Conservation (phyloP, 2,888 invertebrate species). For the Drosophila cognata region DNA sequence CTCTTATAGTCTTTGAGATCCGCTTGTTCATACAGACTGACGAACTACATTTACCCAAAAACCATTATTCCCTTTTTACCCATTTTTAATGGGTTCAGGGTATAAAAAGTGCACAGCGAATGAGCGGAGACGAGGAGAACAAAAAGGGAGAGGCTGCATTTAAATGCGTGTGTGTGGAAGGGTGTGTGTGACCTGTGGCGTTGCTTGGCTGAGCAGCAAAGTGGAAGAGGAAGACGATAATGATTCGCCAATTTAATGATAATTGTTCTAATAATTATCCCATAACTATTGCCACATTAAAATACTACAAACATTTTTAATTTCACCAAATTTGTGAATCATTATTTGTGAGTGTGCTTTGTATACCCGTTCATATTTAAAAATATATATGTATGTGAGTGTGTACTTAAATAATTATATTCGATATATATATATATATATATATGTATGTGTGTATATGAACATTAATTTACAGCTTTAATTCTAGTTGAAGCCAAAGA, state of each 20-base stretch:
- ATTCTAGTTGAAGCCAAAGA: neutral
- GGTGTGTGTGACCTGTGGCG: neutral
- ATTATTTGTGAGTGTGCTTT: constrained; percentile 17
- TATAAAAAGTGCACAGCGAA: neutral
- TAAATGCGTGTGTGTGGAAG: neutral
- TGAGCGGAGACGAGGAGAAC: neutral
- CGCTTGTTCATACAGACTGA: too few species aligned
- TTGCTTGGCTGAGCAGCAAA: constrained; percentile 33
- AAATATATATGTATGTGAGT: neutral
- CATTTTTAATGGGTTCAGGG: too few species aligned
- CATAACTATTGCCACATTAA: constrained; percentile 47
- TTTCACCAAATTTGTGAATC: constrained; percentile 59
- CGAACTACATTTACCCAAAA: too few species aligned
- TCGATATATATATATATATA: neutral
- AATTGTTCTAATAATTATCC: constrained; percentile 72
- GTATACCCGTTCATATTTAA: neutral
- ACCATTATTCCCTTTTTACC: too few species aligned
- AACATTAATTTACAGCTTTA: neutral
- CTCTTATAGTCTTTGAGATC: too few species aligned
- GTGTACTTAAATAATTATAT: neutral
- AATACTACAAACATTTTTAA: constrained; percentile 58
- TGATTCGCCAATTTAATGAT: constrained; percentile 76
- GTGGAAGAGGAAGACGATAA: constrained; percentile 62
- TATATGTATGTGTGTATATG: neutral
- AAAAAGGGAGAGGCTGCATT: neutral